Evolutionary conservation across 2,888 invertebrate genomes (phyloP), one percentile per base, ranked within the genome.

Genomic region (Helicoverpa assulta): DNA sequence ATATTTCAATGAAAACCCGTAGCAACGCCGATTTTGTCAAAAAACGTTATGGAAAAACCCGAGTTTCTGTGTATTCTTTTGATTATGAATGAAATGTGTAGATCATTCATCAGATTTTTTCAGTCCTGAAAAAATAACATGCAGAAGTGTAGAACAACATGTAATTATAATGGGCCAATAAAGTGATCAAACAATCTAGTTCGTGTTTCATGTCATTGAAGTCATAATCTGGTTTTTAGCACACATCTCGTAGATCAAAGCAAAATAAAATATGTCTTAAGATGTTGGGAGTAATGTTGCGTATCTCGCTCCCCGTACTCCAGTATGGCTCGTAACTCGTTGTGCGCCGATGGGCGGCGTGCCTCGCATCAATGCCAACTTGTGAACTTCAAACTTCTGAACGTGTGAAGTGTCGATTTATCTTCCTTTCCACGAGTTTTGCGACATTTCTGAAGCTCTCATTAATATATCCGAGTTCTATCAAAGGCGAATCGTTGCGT

Each of bases 321-420:
- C 55, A 19, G 37, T 50, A 56, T 26, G 51, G 56, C 67, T 67
- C 75, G 72, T 73, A 70, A 69, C 71, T 78, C 78, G 63, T 10
- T n/a, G 78, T 64, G 64, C 73, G 66, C 62, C 63, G 69, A 54
- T 63, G 74, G 72, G 75, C 73, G 77, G 70, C 76, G 75, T 78
- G 74, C 52, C 70, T 78, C 76, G 71, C 84, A 73, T 80, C 80
- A 80, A 84, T 76, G 85, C 83, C 77, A 81, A 79, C 79, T 85
- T 81, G 76, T 79, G 81, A 85, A 83, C 79, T 85, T 83, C 82
- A 83, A 80, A 83, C 80, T 80, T 81, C 81, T 71, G 67, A 78
- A 78, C 80, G 81, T 83, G 85, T 79, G 80, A 82, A 83, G 74
- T 81, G 83, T 63, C 85, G 83, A 83, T 85, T 83, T 84, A 78